phyloP scores from a whole-genome alignment of 2,797 vertebrate genomes.

The Enteromius fasciolatus region DNA sequence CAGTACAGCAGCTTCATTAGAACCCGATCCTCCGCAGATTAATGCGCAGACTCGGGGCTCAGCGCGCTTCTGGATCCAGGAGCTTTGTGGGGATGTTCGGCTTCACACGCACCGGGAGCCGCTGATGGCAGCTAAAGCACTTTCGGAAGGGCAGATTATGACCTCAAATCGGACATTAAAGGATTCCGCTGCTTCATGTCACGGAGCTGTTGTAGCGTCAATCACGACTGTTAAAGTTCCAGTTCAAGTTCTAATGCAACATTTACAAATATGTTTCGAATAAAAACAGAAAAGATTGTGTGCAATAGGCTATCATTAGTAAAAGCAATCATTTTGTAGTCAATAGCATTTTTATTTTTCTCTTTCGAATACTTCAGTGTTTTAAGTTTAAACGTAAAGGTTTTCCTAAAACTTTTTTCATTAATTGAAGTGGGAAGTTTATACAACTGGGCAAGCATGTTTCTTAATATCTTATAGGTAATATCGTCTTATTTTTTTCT shows the following conservation, averaged over 20 bases:
- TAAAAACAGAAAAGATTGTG: neutral
- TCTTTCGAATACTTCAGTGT: neutral
- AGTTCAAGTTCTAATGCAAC: too few relatives aligned
- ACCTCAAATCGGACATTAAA: constrained; percentile 69
- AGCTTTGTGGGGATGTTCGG: constrained; percentile 64
- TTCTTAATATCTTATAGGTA: too few relatives aligned
- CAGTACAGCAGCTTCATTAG: constrained; percentile 65
- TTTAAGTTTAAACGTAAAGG: too few relatives aligned
- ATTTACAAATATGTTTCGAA: neutral
- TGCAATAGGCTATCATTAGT: too few relatives aligned
- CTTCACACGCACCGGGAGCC: constrained; percentile 58
- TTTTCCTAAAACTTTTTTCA: too few relatives aligned
- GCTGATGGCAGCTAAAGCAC: constrained; percentile 66
- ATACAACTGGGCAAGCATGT: neutral
- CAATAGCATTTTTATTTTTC: too few relatives aligned
- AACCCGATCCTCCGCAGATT: constrained; percentile 72
- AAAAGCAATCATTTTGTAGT: too few relatives aligned
- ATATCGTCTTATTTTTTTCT: too few relatives aligned
- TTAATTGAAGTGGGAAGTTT: neutral
- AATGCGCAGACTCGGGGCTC: constrained; percentile 65
- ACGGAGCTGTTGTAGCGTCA: constrained; percentile 55
- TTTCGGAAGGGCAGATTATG: constrained; percentile 76
- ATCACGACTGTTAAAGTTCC: constrained; percentile 50
- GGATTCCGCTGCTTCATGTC: constrained; percentile 59
- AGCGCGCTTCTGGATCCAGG: constrained; percentile 62